phyloP scores from a whole-genome alignment of 2,797 vertebrate genomes.

The Gallinago stenura region DNA sequence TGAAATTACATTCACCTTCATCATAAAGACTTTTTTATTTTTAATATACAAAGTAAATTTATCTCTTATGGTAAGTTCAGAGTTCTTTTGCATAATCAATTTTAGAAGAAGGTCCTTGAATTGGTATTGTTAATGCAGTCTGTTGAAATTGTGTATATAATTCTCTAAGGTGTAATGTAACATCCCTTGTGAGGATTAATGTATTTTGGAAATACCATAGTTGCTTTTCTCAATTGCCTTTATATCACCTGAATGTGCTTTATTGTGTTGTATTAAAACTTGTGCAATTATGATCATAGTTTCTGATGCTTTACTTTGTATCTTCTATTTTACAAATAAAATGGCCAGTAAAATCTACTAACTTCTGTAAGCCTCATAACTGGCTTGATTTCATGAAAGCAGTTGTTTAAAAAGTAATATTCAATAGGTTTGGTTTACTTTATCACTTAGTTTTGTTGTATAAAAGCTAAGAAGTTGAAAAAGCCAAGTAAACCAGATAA shows the following conservation, averaged over 20 bases:
- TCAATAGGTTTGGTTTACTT: background rate
- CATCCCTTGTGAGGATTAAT: background rate
- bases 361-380: background rate
- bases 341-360: background rate
- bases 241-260: background rate
- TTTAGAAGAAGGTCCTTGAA: background rate
- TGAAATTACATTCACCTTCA: background rate
- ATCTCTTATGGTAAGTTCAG: background rate
- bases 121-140: background rate
- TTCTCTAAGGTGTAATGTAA: background rate
- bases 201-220: background rate
- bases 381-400: background rate
- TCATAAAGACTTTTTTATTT: background rate
- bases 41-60: background rate
- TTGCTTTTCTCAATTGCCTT: background rate
- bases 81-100: background rate
- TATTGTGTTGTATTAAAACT: background rate
- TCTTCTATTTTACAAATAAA: background rate
- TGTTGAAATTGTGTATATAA: background rate
- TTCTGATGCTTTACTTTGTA: background rate
- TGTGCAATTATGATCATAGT: background rate
- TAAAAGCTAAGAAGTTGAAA: background rate
- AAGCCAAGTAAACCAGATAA: background rate
- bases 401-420: background rate
- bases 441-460: background rate